Conservation (phyloP, 2,797 vertebrate genomes). For the Enteromius mattozi region DNA sequence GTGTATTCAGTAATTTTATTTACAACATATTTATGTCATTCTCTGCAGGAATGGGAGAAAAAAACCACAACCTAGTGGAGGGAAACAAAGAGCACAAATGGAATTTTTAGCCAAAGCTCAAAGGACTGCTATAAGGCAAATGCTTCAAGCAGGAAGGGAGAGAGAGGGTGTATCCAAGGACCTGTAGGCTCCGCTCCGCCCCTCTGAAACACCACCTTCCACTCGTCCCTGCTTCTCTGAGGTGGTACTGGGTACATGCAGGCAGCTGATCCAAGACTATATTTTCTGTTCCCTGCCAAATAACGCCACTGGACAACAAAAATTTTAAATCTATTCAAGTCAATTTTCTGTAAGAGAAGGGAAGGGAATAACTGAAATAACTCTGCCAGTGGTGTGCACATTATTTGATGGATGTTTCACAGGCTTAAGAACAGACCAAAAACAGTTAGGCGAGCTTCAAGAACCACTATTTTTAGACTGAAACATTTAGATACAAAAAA, state of each 20-base stretch:
- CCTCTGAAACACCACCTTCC: constrained; percentile 25
- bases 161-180: constrained; percentile 9
- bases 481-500: constrained; percentile 39
- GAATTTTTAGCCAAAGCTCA: constrained; percentile 34
- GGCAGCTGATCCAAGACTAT: constrained; percentile 63
- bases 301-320: constrained; percentile 70
- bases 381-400: constrained; percentile 56
- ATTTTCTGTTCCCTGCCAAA: constrained; percentile 49
- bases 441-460: constrained; percentile 65
- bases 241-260: constrained; percentile 55
- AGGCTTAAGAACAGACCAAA: constrained; percentile 49
- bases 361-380: constrained; percentile 46
- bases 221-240: constrained; percentile 25
- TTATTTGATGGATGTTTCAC: constrained; percentile 31
- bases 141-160: constrained; percentile 27
- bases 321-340: constrained; percentile 57
- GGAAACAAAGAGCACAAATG: constrained; percentile 4
- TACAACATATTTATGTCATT: neutral
- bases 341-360: constrained; percentile 49
- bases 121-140: constrained; percentile 40
- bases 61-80: constrained; percentile 76
- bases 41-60: constrained; percentile 94
- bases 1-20: neutral
- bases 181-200: constrained; percentile 32
- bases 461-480: constrained; percentile 30